Base-by-base conservation (phyloP, 1,140 invertebrate species). In the Bradynema listronoti region DNA sequence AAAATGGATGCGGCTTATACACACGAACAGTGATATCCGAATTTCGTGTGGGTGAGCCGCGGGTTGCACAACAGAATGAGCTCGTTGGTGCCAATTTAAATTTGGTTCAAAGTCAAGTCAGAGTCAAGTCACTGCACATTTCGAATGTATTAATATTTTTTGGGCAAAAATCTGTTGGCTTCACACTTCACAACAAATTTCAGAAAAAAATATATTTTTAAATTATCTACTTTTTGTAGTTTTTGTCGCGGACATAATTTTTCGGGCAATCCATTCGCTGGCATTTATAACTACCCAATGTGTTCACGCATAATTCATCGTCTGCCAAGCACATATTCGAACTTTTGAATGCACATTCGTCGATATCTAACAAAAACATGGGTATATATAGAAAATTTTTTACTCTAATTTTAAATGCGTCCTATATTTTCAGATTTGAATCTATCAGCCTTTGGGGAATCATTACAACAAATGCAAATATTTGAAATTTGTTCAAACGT, bases 271-370 rank as follows among this genome's bases (percentile, higher is more conserved):
- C 82, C 46, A 95, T 87, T 6, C 80, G 81, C 54, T 89, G 88
- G 75, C 93, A 97, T 63, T 88, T 86, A 77, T 84, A 90, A 60
- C 87, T 83, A 1, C 93, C 93, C 47, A 87, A 81, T 0, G 85
- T 90, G 78, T 83, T 83, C 25, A 81, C 73, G 59, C 82, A 83
- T 6, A 69, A 27, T 14, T 61, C 36, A 24, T 53, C 25, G 61
- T 59, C 76, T 78, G 19, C 61, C 68, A 41, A 55, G 65, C 50
- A 66, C 16, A 30, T 69, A 62, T 39, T 51, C 33, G 19, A 53
- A 49, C 3, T 59, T 41, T 65, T 68, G 4, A 27, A 52, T 9
- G 50, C 25, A 43, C 79, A 80, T 58, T 80, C 79, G 58, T 80
- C 73, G 19, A 81, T 74, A 57, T 80, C 80, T 80, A 49, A 60